Evolutionary conservation across 2,888 invertebrate species (phyloP).

Genomic region (Drosophila colorata): DNA sequence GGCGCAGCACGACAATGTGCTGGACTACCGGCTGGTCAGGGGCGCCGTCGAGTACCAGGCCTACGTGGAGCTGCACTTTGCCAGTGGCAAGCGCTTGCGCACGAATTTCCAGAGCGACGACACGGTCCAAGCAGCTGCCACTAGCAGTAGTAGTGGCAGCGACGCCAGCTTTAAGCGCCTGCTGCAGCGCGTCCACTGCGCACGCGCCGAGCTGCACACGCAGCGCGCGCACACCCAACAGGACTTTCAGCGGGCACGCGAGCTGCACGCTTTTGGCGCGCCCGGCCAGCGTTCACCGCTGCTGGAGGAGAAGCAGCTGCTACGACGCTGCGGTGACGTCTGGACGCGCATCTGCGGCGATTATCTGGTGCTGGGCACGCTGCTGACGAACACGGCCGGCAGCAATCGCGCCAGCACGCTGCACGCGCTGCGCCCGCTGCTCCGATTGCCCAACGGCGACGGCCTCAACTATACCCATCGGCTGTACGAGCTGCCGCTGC

Average conservation of each 20-base stretch:
- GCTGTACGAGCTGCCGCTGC: slow-evolving; percentile 71
- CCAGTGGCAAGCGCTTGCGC: slow-evolving; percentile 41
- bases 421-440: slow-evolving; percentile 48
- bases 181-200: slow-evolving; percentile 63
- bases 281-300: slow-evolving; percentile 69
- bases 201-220: slow-evolving; percentile 74
- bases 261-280: slow-evolving; percentile 67
- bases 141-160: background rate
- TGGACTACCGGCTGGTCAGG: slow-evolving; percentile 57
- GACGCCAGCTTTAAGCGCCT: slow-evolving; percentile 57
- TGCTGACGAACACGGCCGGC: slow-evolving; percentile 72
- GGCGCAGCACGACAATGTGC: slow-evolving; percentile 68
- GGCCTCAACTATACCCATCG: slow-evolving; percentile 58
- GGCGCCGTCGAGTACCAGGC: slow-evolving; percentile 69
- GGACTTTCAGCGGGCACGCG: slow-evolving; percentile 64
- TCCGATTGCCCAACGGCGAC: slow-evolving; percentile 16
- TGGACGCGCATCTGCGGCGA: slow-evolving; percentile 76
- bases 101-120: slow-evolving; percentile 73
- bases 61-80: slow-evolving; percentile 65
- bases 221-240: slow-evolving; percentile 73
- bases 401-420: slow-evolving; percentile 30
- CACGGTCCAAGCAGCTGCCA: background rate
- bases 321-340: slow-evolving; percentile 80
- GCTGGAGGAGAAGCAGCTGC: slow-evolving; percentile 80
- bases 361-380: slow-evolving; percentile 72